Percentiles rank a stretch among this genome's conserved stretches.
These are phyloP conservation scores for Sturmia bella DNA, from an alignment of 2,888 invertebrate species.

Conservation along the genomic window DNA sequence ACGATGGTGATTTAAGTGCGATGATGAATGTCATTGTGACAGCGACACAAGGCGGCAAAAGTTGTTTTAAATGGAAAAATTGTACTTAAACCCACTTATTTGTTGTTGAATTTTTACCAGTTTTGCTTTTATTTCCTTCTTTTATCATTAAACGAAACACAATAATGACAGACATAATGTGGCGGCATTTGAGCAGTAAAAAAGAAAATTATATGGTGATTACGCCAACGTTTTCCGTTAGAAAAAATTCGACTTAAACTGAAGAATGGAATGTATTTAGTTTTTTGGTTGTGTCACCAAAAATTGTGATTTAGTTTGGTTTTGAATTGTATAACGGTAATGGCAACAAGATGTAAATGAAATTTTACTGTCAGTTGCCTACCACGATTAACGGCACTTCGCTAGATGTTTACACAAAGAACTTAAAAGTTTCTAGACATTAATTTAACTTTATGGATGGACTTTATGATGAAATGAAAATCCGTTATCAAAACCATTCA, in stretches of 20 bases:
- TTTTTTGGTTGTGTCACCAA: not conserved
- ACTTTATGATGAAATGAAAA: no score
- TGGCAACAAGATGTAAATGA: no score
- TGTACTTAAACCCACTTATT: slow-evolving; percentile 18
- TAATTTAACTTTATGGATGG: no score
- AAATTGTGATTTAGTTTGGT: no score
- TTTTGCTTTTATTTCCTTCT: slow-evolving; percentile 20
- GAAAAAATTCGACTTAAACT: no score
- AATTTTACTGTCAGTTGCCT: no score
- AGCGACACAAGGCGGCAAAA: slow-evolving; percentile 63
- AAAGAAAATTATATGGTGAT: slow-evolving; percentile 63
- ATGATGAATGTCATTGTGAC: slow-evolving; percentile 65
- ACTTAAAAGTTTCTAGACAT: no score
- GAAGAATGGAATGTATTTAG: slow-evolving; percentile 11
- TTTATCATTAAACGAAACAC: slow-evolving; percentile 19
- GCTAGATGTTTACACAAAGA: no score
- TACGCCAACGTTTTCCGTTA: slow-evolving; percentile 61
- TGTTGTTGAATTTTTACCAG: slow-evolving; percentile 9
- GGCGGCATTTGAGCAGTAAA: slow-evolving; percentile 60
- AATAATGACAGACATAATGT: slow-evolving; percentile 67
- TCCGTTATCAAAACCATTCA: no score
- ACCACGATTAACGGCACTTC: no score
- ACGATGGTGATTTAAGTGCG: slow-evolving; percentile 65
- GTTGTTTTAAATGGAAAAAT: slow-evolving; percentile 60
- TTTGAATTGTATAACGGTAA: no score